These are phyloP conservation scores for Siderastrea siderea DNA, from an alignment of 92 coral and sea anemone genomes.

Conservation along the genomic window DNA sequence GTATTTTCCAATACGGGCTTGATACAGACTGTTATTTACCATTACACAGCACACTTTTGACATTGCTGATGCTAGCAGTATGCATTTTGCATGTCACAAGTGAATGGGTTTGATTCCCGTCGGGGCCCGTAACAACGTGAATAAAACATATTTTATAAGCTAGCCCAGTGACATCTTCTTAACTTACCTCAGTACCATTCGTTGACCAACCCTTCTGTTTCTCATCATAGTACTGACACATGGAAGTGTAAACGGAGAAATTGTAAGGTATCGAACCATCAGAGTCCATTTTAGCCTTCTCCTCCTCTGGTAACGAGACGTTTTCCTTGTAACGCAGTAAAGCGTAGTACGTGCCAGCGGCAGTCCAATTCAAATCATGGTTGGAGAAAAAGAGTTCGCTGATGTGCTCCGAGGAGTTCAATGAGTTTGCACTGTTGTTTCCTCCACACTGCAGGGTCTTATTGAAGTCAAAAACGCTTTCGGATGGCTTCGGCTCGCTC, in stretches of 20 bases:
- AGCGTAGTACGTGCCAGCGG: constrained; percentile 72
- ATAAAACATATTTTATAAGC: too few species aligned
- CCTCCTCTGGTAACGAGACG: constrained; percentile 9
- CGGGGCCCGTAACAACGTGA: too few species aligned
- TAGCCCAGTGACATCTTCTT: not conserved
- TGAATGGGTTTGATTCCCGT: too few species aligned
- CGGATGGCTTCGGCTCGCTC: constrained; percentile 40
- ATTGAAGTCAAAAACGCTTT: constrained; percentile 55
- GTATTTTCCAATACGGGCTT: too few species aligned
- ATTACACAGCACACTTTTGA: too few species aligned
- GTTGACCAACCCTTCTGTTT: constrained; percentile 58
- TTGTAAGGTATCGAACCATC: constrained; percentile 38
- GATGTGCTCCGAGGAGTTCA: not conserved
- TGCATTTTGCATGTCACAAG: too few species aligned
- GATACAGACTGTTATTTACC: too few species aligned
- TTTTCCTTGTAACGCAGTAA: constrained; percentile 42
- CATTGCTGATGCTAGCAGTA: too few species aligned
- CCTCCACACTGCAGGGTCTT: constrained; percentile 44
- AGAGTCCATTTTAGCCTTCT: not conserved
- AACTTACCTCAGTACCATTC: constrained; percentile 78
- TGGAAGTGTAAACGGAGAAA: constrained; percentile 37
- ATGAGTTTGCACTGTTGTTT: not conserved
- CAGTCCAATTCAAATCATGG: constrained; percentile 64
- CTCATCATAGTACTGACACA: constrained; percentile 74
- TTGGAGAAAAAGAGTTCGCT: constrained; percentile 10